Evolutionary conservation across 2,888 invertebrate genomes (phyloP).

Genomic region (Plebejus anna): DNA sequence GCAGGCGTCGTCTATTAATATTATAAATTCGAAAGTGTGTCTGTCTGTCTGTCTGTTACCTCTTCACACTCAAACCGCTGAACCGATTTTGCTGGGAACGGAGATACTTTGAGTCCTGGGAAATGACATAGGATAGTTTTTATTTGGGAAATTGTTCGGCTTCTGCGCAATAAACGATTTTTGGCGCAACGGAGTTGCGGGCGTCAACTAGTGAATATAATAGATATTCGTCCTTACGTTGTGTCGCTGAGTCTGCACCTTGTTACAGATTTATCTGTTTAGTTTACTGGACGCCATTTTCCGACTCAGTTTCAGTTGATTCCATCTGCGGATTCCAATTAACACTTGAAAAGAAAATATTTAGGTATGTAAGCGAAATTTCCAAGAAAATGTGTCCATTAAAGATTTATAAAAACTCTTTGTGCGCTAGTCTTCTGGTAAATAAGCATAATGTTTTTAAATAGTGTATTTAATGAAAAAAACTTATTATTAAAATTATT

Average conservation of each 20-base stretch:
- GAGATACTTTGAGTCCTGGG: no score
- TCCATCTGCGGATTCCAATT: constrained; percentile 13
- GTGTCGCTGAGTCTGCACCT: not conserved
- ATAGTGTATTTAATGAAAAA: not conserved
- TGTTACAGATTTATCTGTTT: not conserved
- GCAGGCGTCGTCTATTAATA: no score
- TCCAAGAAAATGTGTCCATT: not conserved
- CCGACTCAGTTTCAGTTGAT: constrained; percentile 6
- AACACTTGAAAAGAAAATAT: not conserved
- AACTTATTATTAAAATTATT: no score
- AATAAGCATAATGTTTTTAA: not conserved
- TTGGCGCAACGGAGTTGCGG: no score
- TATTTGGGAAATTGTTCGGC: no score
- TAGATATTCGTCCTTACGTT: not conserved
- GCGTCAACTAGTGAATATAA: no score
- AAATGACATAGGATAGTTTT: no score
- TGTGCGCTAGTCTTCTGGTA: not conserved
- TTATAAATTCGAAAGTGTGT: no score
- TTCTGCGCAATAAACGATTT: no score
- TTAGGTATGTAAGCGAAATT: constrained; percentile 3
- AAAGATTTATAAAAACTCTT: not conserved
- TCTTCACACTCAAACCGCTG: no score
- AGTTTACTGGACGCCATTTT: not conserved
- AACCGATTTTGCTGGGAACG: no score
- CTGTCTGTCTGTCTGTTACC: no score